phyloP scores from a whole-genome alignment of 2,888 invertebrate genomes.

The Macrostomum cliftonense region DNA sequence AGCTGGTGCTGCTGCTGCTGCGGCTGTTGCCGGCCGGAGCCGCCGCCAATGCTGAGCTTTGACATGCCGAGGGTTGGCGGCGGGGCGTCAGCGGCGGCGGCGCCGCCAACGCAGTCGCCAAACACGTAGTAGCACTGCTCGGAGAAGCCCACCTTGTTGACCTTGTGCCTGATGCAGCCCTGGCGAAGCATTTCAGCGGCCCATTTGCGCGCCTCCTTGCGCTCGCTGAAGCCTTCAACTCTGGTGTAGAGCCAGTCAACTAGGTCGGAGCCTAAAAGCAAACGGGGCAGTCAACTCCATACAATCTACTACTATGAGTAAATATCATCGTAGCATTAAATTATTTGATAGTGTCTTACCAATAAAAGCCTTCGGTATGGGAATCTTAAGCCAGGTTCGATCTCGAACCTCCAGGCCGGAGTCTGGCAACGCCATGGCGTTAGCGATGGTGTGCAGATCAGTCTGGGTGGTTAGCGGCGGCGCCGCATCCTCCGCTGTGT shows the following conservation, averaged over 20 bases:
- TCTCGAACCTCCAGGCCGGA: slow-evolving; percentile 11
- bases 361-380: slow-evolving; percentile 11
- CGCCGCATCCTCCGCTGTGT: too few species aligned
- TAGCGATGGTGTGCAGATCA: too few species aligned
- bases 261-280: slow-evolving; percentile 59
- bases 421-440: slow-evolving; percentile 4
- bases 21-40: too few species aligned
- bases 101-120: slow-evolving; percentile 46
- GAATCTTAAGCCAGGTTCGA: slow-evolving; percentile 10
- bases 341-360: background rate
- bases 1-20: too few species aligned
- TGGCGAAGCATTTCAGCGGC: slow-evolving; percentile 77
- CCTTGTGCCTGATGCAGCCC: slow-evolving; percentile 86
- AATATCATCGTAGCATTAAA: too few species aligned
- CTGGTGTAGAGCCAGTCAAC: slow-evolving; percentile 90
- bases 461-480: too few species aligned
- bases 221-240: slow-evolving; percentile 78
- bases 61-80: too few species aligned
- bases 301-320: too few species aligned
- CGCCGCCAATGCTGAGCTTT: too few species aligned
- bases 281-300: too few species aligned
- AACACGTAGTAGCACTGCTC: slow-evolving; percentile 98
- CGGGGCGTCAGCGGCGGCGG: too few species aligned
- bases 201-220: slow-evolving; percentile 83
- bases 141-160: slow-evolving; percentile 92